Percentiles rank a stretch among this genome's conserved stretches.
Conservation (phyloP, 2,888 invertebrate genomes). For the Ophion ellenae region DNA sequence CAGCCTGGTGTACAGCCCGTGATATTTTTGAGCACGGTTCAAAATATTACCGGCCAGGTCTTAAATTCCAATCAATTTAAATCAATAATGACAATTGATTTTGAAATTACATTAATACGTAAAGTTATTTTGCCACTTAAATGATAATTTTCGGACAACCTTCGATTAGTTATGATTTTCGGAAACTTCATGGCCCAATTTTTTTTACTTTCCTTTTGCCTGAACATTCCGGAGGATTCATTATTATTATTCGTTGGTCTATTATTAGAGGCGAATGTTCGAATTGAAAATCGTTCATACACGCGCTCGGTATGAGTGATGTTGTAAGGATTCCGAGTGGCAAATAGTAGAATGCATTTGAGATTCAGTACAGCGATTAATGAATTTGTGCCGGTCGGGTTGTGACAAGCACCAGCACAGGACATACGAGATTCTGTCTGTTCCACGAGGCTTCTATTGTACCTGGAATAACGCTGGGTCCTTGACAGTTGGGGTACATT, state of each 20-base stretch:
- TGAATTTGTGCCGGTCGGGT: slow-evolving; percentile 77
- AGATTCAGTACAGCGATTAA: slow-evolving; percentile 74
- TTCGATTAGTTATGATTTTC: background rate
- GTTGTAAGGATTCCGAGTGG: slow-evolving; percentile 48
- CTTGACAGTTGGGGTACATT: slow-evolving; percentile 76
- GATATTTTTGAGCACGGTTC: background rate
- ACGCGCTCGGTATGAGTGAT: slow-evolving; percentile 71
- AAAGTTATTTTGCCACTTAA: background rate
- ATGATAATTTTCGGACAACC: background rate
- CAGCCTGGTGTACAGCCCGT: background rate
- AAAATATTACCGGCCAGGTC: too few relatives aligned
- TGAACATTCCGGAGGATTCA: background rate
- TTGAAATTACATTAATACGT: background rate
- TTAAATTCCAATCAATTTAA: too few relatives aligned
- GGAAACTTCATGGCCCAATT: background rate
- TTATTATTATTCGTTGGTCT: background rate
- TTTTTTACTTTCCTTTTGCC: background rate
- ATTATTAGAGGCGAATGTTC: background rate
- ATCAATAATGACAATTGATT: background rate
- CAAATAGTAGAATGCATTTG: slow-evolving; percentile 58
- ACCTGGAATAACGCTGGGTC: slow-evolving; percentile 75
- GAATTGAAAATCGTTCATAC: slow-evolving; percentile 17
- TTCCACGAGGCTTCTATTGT: slow-evolving; percentile 75
- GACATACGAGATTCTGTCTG: slow-evolving; percentile 69
- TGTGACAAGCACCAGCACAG: slow-evolving; percentile 67